Percentiles rank a stretch among this genome's conserved stretches.
Evolutionary conservation across 2,797 vertebrate species (phyloP).

Genomic region (Clarias pachynema): DNA sequence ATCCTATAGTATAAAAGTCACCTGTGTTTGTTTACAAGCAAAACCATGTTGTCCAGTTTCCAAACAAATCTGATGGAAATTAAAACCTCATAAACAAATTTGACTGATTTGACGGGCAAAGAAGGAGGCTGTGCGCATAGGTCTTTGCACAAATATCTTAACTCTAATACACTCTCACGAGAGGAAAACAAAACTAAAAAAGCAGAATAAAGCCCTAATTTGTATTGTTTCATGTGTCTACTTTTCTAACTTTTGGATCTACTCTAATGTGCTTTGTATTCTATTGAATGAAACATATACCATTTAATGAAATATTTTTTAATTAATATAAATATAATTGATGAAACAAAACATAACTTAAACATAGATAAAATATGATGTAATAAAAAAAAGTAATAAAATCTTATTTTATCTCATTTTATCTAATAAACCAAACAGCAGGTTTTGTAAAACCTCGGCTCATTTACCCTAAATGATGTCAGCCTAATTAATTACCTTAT

Average conservation of each 20-base stretch:
- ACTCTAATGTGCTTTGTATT: not conserved
- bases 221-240: not conserved
- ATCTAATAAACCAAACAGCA: not conserved
- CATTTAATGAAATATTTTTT: not conserved
- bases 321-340: not conserved
- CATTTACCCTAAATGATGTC: not conserved
- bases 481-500: not conserved
- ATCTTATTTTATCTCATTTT: not conserved
- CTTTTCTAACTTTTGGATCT: not conserved
- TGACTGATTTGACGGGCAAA: conserved; percentile 32
- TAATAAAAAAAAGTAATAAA: not conserved
- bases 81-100: conserved; percentile 36
- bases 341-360: too few species aligned
- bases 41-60: conserved; percentile 19
- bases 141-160: not conserved
- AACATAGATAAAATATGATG: too few species aligned
- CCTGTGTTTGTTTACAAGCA: conserved; percentile 35
- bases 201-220: not conserved
- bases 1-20: conserved; percentile 59
- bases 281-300: not conserved
- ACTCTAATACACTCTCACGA: not conserved
- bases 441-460: not conserved
- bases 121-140: conserved; percentile 3
- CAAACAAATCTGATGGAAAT: conserved; percentile 35
- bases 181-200: not conserved